These are phyloP conservation scores for Psilopsiagon aymara DNA, from an alignment of 2,113 vertebrate species.

Conservation along the genomic window DNA sequence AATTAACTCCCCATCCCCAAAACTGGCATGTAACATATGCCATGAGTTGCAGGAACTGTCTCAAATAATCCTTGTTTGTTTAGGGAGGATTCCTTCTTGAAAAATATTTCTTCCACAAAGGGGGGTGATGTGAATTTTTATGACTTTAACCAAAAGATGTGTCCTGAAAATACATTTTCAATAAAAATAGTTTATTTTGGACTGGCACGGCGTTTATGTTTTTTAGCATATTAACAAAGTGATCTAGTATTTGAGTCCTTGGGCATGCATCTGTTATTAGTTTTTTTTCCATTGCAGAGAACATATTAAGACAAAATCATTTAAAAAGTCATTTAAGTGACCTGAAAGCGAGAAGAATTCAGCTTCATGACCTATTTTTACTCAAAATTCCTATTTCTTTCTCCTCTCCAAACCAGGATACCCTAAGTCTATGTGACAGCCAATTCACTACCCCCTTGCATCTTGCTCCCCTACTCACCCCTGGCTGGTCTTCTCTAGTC, in stretches of 20 bases:
- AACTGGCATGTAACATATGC: not conserved
- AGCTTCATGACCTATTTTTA: not conserved
- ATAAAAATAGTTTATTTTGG: slow-evolving; percentile 57
- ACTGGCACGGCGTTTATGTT: not conserved
- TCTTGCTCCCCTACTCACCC: not conserved
- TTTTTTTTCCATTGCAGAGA: not conserved
- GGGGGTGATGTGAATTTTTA: slow-evolving; percentile 31
- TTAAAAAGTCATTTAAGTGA: not conserved
- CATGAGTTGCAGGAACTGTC: not conserved
- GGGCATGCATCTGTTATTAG: not conserved
- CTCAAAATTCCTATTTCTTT: not conserved
- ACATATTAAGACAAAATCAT: not conserved
- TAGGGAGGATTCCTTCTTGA: slow-evolving; percentile 29
- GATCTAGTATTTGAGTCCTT: slow-evolving; percentile 14
- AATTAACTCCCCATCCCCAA: not conserved
- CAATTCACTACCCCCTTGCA: not conserved
- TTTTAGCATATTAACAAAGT: slow-evolving; percentile 19
- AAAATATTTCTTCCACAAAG: slow-evolving; percentile 34
- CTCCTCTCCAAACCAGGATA: not conserved
- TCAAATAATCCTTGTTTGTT: slow-evolving; percentile 38
- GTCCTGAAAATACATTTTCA: slow-evolving; percentile 50
- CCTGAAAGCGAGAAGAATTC: not conserved
- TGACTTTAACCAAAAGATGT: slow-evolving; percentile 23
- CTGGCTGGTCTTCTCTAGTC: fast-evolving
- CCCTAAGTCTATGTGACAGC: not conserved